Conservation (phyloP, 2,797 vertebrate genomes). For the Eospalax fontanierii region DNA sequence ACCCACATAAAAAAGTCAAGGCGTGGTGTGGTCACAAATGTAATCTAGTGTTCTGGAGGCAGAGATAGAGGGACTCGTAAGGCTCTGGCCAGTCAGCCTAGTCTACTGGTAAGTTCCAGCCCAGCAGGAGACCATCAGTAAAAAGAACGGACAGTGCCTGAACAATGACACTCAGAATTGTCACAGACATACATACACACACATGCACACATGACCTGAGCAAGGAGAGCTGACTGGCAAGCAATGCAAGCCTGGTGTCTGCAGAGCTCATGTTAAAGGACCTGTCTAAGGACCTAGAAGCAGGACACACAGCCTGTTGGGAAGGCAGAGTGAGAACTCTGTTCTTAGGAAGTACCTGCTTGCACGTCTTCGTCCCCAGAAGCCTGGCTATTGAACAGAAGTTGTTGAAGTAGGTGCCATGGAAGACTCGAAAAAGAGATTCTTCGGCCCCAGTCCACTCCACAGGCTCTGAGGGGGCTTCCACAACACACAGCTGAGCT, state of each 20-base stretch:
- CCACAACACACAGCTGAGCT: slow-evolving; percentile 90
- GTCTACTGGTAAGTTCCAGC: neutral
- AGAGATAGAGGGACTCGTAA: no score
- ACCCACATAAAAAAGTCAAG: no score
- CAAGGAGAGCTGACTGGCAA: neutral
- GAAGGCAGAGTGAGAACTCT: neutral
- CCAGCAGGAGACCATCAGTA: neutral
- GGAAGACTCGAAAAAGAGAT: slow-evolving; percentile 97
- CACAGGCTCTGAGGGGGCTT: slow-evolving; percentile 91
- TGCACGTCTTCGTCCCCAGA: slow-evolving; percentile 98
- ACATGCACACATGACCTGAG: neutral
- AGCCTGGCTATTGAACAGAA: slow-evolving; percentile 98
- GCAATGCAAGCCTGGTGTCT: neutral
- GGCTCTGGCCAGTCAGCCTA: neutral
- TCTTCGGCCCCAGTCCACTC: slow-evolving; percentile 98
- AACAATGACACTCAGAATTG: no score
- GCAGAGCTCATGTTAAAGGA: neutral
- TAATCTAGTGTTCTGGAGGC: no score
- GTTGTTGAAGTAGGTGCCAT: slow-evolving; percentile 99
- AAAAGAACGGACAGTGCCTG: neutral
- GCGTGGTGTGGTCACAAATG: no score
- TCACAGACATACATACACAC: neutral
- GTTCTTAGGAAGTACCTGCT: slow-evolving; percentile 91
- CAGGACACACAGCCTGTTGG: neutral
- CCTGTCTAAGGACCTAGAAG: neutral